Conservation (phyloP, 2,797 vertebrate species). For the Allobates femoralis region DNA sequence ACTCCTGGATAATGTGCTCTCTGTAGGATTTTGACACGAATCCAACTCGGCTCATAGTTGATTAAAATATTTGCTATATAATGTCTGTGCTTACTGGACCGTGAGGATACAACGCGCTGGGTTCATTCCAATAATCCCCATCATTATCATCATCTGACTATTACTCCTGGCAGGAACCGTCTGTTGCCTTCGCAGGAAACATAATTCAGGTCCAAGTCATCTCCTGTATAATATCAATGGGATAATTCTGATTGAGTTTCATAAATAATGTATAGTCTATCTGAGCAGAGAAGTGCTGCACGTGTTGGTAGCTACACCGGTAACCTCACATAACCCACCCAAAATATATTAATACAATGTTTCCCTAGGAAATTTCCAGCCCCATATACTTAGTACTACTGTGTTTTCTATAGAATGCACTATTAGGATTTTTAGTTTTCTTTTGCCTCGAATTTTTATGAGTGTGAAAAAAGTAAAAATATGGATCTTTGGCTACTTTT, state of each 20-base stretch:
- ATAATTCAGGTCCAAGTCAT: conserved; percentile 16
- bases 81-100: conserved; percentile 46
- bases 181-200: conserved; percentile 38
- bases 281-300: background rate
- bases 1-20: background rate
- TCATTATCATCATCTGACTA: conserved; percentile 41
- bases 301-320: no score
- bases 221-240: conserved; percentile 17
- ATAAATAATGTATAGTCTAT: background rate
- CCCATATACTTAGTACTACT: no score
- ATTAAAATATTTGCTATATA: conserved; percentile 51
- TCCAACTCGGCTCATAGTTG: conserved; percentile 35
- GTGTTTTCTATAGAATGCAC: no score
- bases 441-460: no score
- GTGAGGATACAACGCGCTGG: conserved; percentile 40
- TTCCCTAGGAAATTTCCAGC: no score
- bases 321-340: no score
- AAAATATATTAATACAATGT: no score
- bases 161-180: conserved; percentile 43
- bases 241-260: background rate
- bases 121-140: conserved; percentile 38
- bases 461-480: no score
- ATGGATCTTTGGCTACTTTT: no score
- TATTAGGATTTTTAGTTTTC: no score
- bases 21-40: conserved; percentile 17